A percentile compares a stretch with the other conserved stretches of the same genome.
These are phyloP conservation scores for Steinernema feltiae DNA, from an alignment of 1,140 invertebrate genomes.

Conservation along the genomic window DNA sequence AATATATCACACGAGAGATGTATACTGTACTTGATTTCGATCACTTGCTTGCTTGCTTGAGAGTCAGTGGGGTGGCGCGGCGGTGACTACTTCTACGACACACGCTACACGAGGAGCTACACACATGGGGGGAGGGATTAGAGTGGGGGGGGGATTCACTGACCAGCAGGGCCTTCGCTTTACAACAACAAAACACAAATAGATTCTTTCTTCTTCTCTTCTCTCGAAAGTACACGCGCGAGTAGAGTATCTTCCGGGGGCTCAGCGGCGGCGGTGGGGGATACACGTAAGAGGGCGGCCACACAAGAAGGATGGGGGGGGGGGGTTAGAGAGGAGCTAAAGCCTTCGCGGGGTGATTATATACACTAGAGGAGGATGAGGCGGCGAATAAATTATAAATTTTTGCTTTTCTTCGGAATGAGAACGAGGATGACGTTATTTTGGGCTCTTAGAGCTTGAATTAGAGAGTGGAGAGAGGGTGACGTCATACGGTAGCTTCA, in stretches of 20 bases:
- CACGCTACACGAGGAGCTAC: too few species aligned
- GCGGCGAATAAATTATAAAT: conserved; percentile 4
- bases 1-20: neutral
- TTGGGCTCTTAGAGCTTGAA: neutral
- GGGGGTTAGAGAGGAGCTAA: neutral
- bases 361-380: neutral
- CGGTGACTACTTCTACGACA: too few species aligned
- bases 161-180: conserved; percentile 2
- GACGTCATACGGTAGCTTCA: too few species aligned
- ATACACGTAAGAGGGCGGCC: neutral
- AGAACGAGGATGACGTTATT: neutral
- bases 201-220: too few species aligned
- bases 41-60: neutral
- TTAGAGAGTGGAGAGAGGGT: too few species aligned
- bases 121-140: too few species aligned
- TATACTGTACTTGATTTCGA: neutral
- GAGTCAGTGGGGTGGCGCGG: too few species aligned
- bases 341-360: conserved; percentile 7
- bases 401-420: neutral
- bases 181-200: neutral
- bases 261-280: neutral
- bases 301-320: neutral
- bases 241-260: neutral
- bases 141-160: neutral
- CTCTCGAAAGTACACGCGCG: neutral